Evolutionary conservation across 2,888 invertebrate species (phyloP).

Genomic region (Papilio protenor): DNA sequence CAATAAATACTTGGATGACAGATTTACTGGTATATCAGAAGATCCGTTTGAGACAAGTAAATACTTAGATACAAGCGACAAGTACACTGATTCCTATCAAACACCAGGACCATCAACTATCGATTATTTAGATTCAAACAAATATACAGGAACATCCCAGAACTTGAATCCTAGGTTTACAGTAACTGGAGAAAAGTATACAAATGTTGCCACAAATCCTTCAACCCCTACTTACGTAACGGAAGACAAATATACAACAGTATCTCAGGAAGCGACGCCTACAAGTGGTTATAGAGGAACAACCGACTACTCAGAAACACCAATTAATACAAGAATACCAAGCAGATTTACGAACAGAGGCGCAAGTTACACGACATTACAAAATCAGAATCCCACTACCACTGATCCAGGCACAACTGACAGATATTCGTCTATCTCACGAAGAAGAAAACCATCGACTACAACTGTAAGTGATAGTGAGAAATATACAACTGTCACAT

Average conservation of each 20-base stretch:
- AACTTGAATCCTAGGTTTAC: constrained; percentile 28
- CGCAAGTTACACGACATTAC: constrained; percentile 32
- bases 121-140: constrained; percentile 40
- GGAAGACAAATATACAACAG: constrained; percentile 34
- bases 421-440: constrained; percentile 33
- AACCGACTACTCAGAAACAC: constrained; percentile 28
- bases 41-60: constrained; percentile 16
- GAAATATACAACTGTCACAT: constrained; percentile 17
- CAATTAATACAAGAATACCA: constrained; percentile 27
- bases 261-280: constrained; percentile 28
- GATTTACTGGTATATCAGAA: constrained; percentile 28
- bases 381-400: constrained; percentile 32
- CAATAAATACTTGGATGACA: constrained; percentile 21
- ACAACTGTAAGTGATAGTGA: constrained; percentile 32
- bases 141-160: constrained; percentile 25
- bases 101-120: constrained; percentile 29
- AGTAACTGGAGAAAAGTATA: constrained; percentile 24
- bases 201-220: constrained; percentile 30
- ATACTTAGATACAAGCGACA: constrained; percentile 31
- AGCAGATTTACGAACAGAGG: constrained; percentile 26
- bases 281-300: neutral
- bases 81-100: constrained; percentile 16
- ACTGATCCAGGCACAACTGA: constrained; percentile 29
- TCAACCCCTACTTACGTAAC: constrained; percentile 33
- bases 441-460: constrained; percentile 41